Evolutionary conservation across 2,888 invertebrate species (phyloP).

Genomic region (Tridacna crocea): DNA sequence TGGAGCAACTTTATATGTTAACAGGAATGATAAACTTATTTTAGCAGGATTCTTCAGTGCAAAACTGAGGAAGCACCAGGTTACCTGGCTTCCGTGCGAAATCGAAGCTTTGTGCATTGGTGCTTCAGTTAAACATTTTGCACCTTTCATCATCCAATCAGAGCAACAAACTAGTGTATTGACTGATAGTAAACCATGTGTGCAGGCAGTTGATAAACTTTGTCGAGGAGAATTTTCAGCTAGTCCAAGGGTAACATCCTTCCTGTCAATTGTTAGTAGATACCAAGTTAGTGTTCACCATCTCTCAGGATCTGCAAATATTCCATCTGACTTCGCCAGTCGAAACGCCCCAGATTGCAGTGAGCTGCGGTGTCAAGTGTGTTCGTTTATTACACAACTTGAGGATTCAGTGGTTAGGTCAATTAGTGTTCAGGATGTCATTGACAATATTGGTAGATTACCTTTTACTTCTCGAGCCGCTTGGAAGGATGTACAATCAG

Average conservation of each 20-base stretch:
- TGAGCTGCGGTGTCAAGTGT: constrained; percentile 56
- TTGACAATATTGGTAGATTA: constrained; percentile 24
- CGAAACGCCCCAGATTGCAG: constrained; percentile 52
- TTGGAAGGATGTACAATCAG: constrained; percentile 49
- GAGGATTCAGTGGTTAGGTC: constrained; percentile 60
- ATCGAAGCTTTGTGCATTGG: constrained; percentile 22
- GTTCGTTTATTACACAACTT: constrained; percentile 33
- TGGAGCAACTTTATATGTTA: constrained; percentile 27
- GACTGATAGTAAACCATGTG: no score
- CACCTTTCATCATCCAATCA: constrained; percentile 40
- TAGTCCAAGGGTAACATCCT: constrained; percentile 37
- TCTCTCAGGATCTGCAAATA: constrained; percentile 44
- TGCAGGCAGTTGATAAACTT: constrained; percentile 36
- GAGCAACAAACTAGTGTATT: background rate
- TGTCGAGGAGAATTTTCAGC: constrained; percentile 38
- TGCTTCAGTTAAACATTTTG: constrained; percentile 31
- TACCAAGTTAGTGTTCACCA: constrained; percentile 33
- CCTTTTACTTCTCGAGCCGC: constrained; percentile 51
- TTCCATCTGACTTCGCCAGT: constrained; percentile 61
- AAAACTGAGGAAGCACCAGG: constrained; percentile 32
- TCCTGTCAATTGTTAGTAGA: constrained; percentile 34
- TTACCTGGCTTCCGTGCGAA: constrained; percentile 24
- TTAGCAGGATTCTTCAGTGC: constrained; percentile 32
- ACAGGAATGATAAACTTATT: background rate
- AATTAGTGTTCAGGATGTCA: constrained; percentile 25